These are phyloP conservation scores for Pseudomugil gertrudae DNA, from an alignment of 2,797 vertebrate genomes.

Conservation along the genomic window DNA sequence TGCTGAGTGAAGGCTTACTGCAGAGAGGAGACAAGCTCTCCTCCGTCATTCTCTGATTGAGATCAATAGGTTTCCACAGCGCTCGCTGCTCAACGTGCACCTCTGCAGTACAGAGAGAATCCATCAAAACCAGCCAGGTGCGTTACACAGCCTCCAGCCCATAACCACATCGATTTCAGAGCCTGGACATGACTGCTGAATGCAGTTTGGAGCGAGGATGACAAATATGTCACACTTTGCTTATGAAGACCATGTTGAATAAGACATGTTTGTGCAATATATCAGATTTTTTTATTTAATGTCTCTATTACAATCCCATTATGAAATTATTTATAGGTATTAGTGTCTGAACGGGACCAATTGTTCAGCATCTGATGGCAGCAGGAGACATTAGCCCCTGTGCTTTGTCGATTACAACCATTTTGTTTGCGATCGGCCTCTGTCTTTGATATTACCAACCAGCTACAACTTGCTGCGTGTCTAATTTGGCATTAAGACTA, in stretches of 20 bases:
- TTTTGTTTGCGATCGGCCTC: conserved; percentile 55
- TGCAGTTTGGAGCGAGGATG: not conserved
- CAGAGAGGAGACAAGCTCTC: conserved; percentile 41
- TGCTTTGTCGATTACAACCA: conserved; percentile 58
- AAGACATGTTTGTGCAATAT: not conserved
- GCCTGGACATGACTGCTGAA: conserved; percentile 13
- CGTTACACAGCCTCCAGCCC: conserved; percentile 41
- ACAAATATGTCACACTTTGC: conserved; percentile 8
- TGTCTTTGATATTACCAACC: conserved; percentile 18
- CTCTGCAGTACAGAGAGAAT: conserved; percentile 54
- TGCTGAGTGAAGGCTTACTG: conserved; percentile 52
- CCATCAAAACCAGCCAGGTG: conserved; percentile 64
- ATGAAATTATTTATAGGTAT: conserved; percentile 36
- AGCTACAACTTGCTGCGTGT: conserved; percentile 31
- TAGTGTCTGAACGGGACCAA: conserved; percentile 17
- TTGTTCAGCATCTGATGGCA: conserved; percentile 46
- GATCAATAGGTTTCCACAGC: conserved; percentile 64
- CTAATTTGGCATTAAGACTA: conserved; percentile 53
- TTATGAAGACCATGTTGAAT: not conserved
- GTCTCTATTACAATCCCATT: conserved; percentile 29
- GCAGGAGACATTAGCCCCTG: conserved; percentile 57
- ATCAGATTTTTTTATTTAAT: not conserved
- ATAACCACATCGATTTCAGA: conserved; percentile 39
- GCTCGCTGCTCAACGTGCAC: conserved; percentile 53
- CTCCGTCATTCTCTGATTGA: conserved; percentile 55